Evolutionary conservation across 2,113 vertebrate genomes (phyloP).

Genomic region (Cyphomyrus plagiostoma): DNA sequence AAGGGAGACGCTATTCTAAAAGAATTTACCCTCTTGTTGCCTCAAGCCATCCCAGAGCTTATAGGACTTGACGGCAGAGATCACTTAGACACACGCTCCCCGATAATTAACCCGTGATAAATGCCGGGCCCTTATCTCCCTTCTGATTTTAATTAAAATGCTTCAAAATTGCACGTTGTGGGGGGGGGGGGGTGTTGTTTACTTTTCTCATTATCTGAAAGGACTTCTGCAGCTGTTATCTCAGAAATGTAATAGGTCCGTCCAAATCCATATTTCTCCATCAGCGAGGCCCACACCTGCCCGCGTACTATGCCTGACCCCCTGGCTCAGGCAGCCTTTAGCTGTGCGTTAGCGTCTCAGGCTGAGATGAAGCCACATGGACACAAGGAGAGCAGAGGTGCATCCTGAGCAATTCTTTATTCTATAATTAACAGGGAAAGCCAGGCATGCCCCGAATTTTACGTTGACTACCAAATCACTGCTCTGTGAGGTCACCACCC

Average conservation of each 20-base stretch:
- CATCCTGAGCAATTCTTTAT: slow-evolving; percentile 8
- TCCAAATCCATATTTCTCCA: slow-evolving; percentile 10
- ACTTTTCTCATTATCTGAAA: slow-evolving; percentile 8
- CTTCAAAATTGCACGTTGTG: slow-evolving; percentile 5
- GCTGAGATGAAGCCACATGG: slow-evolving; percentile 4
- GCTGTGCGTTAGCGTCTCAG: slow-evolving; percentile 3
- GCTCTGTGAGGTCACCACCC: neutral
- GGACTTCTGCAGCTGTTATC: neutral
- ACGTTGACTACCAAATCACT: neutral
- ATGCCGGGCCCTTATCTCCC: slow-evolving; percentile 24
- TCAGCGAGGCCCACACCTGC: slow-evolving; percentile 22
- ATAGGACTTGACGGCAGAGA: slow-evolving; percentile 13
- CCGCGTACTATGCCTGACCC: slow-evolving; percentile 18
- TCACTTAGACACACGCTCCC: slow-evolving; percentile 19
- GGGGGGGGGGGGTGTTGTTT: neutral
- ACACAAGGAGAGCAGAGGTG: slow-evolving; percentile 22
- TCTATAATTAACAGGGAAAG: slow-evolving; percentile 7
- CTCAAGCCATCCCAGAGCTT: slow-evolving; percentile 15
- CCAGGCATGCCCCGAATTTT: neutral
- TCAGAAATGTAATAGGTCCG: slow-evolving; percentile 7
- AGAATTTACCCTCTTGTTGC: slow-evolving; percentile 30
- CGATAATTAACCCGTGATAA: slow-evolving; percentile 37
- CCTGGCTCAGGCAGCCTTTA: slow-evolving; percentile 6
- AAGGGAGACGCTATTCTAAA: slow-evolving; percentile 28
- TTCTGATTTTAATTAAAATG: slow-evolving; percentile 38